Conservation (phyloP, 2,797 vertebrate genomes). For the Psittacula echo region DNA sequence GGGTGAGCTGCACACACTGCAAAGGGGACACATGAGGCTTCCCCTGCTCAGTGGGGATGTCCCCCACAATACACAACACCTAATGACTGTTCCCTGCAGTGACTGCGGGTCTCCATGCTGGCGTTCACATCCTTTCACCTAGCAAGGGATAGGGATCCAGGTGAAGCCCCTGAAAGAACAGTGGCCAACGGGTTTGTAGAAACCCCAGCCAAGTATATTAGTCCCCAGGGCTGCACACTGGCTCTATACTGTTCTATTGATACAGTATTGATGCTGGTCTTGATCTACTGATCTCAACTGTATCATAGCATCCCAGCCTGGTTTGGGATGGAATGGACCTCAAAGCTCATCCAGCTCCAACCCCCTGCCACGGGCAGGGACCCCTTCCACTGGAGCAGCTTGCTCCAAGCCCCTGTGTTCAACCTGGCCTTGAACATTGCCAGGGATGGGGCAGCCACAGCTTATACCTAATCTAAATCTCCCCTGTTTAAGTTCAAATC, state of each 20-base stretch:
- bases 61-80: neutral
- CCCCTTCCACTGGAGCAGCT: neutral
- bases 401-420: neutral
- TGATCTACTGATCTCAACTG: neutral
- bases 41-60: neutral
- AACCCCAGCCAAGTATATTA: neutral
- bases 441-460: neutral
- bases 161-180: neutral
- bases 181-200: neutral
- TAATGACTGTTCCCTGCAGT: neutral
- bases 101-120: neutral
- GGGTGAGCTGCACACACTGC: neutral
- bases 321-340: neutral
- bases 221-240: neutral
- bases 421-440: neutral
- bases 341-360: neutral
- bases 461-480: neutral
- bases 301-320: neutral
- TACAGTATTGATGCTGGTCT: neutral
- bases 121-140: neutral
- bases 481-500: neutral
- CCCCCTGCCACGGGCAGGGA: too few relatives aligned
- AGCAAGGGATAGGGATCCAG: neutral
- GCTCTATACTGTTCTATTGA: neutral
- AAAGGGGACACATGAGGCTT: neutral